Percentiles rank a stretch among this genome's conserved stretches.
Conservation (phyloP, 1,140 invertebrate species). For the Chironomus tepperi region DNA sequence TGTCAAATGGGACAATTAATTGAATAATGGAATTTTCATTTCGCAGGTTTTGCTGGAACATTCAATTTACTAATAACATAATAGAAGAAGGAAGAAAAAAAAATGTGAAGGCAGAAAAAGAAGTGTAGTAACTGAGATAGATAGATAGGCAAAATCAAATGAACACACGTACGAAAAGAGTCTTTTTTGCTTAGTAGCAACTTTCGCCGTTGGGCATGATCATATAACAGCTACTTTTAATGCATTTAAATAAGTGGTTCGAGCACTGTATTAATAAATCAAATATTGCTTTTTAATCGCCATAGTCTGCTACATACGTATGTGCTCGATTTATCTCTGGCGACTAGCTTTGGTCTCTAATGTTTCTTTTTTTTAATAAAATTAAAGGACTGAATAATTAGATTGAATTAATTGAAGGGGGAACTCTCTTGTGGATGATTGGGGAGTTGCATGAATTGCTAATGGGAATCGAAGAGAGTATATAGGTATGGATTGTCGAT, state of each 20-base stretch:
- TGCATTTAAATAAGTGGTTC: constrained; percentile 14
- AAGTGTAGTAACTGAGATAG: background rate
- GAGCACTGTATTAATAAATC: constrained; percentile 8
- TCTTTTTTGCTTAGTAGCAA: constrained; percentile 5
- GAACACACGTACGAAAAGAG: background rate
- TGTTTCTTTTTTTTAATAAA: too few species aligned
- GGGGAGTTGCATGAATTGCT: too few species aligned
- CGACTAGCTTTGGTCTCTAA: too few species aligned
- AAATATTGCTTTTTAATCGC: constrained; percentile 14
- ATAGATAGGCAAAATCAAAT: too few species aligned
- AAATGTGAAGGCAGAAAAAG: background rate
- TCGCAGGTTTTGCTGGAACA: background rate
- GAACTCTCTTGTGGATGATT: too few species aligned
- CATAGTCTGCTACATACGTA: background rate
- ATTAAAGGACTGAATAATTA: too few species aligned
- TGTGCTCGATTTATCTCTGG: too few species aligned
- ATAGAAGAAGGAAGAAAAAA: constrained; percentile 10
- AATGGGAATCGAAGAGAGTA: too few species aligned
- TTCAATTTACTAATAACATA: background rate
- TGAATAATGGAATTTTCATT: constrained; percentile 10
- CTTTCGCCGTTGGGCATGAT: constrained; percentile 5
- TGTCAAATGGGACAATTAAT: background rate
- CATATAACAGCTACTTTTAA: constrained; percentile 14
- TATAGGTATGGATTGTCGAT: too few species aligned
- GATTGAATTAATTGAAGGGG: too few species aligned